Percentiles rank a stretch among this genome's conserved stretches.
Evolutionary conservation across 2,888 invertebrate species (phyloP).

Genomic region (Drosophila histrio): DNA sequence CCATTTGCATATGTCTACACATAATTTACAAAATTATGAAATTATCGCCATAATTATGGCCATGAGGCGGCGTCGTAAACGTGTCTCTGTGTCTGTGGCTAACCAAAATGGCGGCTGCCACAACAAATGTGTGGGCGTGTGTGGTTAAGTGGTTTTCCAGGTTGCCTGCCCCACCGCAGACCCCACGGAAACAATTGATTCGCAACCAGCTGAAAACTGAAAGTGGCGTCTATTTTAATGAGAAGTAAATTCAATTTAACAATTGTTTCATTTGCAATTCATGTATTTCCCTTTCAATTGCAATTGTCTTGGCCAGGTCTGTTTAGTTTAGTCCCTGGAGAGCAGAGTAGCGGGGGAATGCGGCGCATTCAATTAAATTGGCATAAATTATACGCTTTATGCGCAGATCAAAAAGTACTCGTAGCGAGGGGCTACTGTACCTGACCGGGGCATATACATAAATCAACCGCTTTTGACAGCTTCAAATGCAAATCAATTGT

Average conservation of each 20-base stretch:
- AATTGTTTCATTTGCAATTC: slow-evolving; percentile 65
- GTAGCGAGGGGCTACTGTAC: slow-evolving; percentile 16
- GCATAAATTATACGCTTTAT: slow-evolving; percentile 73
- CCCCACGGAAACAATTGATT: slow-evolving; percentile 25
- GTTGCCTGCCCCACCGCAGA: slow-evolving; percentile 32
- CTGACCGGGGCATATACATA: slow-evolving; percentile 37
- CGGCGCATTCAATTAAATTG: slow-evolving; percentile 74
- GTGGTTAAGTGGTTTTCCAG: slow-evolving; percentile 70
- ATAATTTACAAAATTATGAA: slow-evolving; percentile 59
- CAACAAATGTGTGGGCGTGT: slow-evolving; percentile 25
- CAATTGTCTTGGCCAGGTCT: slow-evolving; percentile 46
- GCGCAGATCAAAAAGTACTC: slow-evolving; percentile 35
- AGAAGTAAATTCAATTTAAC: slow-evolving; percentile 72
- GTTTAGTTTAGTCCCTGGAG: slow-evolving; percentile 22
- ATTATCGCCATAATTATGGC: slow-evolving; percentile 74
- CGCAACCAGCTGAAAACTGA: slow-evolving; percentile 15
- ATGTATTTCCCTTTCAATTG: slow-evolving; percentile 46
- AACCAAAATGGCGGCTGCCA: slow-evolving; percentile 58
- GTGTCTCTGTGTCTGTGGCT: slow-evolving; percentile 48
- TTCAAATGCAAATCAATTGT: slow-evolving; percentile 70
- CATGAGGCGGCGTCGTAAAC: slow-evolving; percentile 44
- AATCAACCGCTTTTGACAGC: slow-evolving; percentile 67
- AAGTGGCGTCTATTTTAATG: slow-evolving; percentile 67
- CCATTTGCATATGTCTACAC: slow-evolving; percentile 67
- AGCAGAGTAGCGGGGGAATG: slow-evolving; percentile 12